These are phyloP conservation scores for Campoletis raptor DNA, from an alignment of 2,888 invertebrate species.

Conservation along the genomic window DNA sequence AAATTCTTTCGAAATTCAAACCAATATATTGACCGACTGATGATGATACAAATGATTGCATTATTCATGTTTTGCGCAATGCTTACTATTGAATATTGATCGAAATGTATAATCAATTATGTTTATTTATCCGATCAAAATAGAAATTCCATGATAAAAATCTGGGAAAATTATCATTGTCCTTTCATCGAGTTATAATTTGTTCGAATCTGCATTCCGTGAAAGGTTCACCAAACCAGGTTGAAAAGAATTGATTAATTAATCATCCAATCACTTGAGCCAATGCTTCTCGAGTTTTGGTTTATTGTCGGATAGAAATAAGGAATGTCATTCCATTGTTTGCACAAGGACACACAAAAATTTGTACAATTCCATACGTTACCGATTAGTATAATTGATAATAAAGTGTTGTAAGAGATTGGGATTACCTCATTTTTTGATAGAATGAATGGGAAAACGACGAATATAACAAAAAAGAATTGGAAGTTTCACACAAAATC, in stretches of 20 bases:
- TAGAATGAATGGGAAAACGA: too few species aligned
- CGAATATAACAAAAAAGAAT: neutral
- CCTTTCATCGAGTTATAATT: neutral
- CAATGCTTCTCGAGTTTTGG: neutral
- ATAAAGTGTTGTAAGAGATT: too few species aligned
- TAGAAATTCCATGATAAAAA: neutral
- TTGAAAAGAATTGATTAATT: too few species aligned
- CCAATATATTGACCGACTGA: constrained; percentile 33
- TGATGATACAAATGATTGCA: constrained; percentile 6
- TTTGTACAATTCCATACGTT: neutral
- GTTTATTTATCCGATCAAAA: neutral
- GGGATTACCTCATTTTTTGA: too few species aligned
- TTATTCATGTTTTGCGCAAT: neutral
- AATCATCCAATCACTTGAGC: too few species aligned
- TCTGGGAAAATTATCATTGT: neutral
- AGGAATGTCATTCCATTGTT: neutral
- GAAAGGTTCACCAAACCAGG: too few species aligned
- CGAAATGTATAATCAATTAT: neutral
- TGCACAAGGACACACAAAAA: neutral
- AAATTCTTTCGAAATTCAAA: neutral
- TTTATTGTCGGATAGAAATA: neutral
- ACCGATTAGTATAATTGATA: too few species aligned
- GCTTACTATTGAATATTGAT: neutral
- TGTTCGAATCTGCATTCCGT: neutral
- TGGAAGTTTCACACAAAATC: neutral